Percentiles rank a stretch among this genome's conserved stretches.
Evolutionary conservation across 2,113 vertebrate species (phyloP).

Genomic region (Hypocryptadius cinnamomeus): DNA sequence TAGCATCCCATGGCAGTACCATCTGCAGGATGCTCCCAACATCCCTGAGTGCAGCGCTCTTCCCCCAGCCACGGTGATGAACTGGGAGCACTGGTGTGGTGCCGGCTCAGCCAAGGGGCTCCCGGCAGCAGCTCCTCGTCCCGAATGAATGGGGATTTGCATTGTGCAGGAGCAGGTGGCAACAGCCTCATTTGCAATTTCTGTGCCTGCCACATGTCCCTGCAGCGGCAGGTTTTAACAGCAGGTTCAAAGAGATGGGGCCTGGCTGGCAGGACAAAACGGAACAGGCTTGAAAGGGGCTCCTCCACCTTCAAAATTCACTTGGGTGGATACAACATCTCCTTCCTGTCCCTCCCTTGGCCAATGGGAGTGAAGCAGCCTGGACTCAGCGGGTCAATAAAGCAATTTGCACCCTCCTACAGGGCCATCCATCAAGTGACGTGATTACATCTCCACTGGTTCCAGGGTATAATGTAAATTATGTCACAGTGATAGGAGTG

Average conservation of each 20-base stretch:
- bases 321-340: not conserved
- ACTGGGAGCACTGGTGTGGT: not conserved
- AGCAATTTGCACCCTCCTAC: not conserved
- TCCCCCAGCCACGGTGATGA: fast-evolving
- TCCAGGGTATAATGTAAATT: not conserved
- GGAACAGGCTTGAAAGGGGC: not conserved
- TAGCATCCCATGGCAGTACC: not conserved
- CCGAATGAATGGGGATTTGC: not conserved
- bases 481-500: not conserved
- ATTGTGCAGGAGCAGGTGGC: not conserved
- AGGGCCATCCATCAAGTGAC: not conserved
- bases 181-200: conserved; percentile 24
- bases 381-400: not conserved
- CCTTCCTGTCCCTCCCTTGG: not conserved
- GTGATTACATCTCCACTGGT: not conserved
- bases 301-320: fast-evolving
- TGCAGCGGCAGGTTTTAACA: not conserved
- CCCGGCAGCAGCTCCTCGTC: not conserved
- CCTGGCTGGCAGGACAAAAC: not conserved
- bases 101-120: not conserved
- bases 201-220: conserved; percentile 26
- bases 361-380: not conserved
- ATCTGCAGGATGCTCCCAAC: fast-evolving
- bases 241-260: not conserved
- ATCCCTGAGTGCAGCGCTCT: fast-evolving